phyloP scores from a whole-genome alignment of 2,888 invertebrate species.

The Synanthedon tipuliformis region DNA sequence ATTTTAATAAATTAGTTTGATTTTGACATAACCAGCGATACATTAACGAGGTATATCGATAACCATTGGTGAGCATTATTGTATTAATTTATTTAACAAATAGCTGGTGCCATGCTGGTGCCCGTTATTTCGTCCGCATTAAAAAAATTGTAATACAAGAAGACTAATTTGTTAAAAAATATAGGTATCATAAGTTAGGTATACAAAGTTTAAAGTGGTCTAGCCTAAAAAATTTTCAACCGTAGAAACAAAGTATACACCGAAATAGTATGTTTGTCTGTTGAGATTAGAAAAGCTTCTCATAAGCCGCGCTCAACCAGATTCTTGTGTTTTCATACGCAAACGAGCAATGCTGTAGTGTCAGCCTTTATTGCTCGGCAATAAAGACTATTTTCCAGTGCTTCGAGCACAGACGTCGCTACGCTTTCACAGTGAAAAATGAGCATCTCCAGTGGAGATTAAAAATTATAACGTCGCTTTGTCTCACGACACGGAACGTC shows the following conservation, averaged over 20 bases:
- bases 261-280: neutral
- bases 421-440: constrained; percentile 50
- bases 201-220: neutral
- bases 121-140: no score
- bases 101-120: no score
- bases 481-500: constrained; percentile 16
- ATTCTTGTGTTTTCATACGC: constrained; percentile 24
- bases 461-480: constrained; percentile 55
- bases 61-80: no score
- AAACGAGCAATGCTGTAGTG: constrained; percentile 5
- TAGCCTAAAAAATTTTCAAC: neutral
- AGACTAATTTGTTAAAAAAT: no score
- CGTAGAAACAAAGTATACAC: neutral
- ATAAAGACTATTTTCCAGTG: constrained; percentile 21
- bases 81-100: no score
- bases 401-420: constrained; percentile 9
- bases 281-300: constrained; percentile 19
- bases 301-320: constrained; percentile 51
- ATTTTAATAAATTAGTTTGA: no score
- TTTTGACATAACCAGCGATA: no score
- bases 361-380: constrained; percentile 10
- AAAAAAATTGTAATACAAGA: no score
- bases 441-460: constrained; percentile 60
- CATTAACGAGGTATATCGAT: no score
- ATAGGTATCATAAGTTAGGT: no score